A percentile compares a stretch with the other conserved stretches of the same genome.
These are phyloP conservation scores for Drosophila emarginata DNA, from an alignment of 2,888 invertebrate species.

Conservation along the genomic window DNA sequence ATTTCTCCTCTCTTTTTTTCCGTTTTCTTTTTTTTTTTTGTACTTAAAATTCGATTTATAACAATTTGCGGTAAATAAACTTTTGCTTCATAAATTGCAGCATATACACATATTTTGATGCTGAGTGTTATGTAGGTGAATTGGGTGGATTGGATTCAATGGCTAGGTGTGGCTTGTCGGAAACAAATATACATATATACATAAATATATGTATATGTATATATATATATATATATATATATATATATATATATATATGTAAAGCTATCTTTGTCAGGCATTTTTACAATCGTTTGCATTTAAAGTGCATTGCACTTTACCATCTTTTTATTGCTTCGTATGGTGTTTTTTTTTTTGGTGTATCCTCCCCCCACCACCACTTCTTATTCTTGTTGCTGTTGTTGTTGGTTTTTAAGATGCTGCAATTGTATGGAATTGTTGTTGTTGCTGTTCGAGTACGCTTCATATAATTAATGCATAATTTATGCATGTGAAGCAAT, in stretches of 20 bases:
- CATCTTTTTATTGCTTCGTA: conserved; percentile 15
- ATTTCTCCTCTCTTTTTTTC: conserved; percentile 11
- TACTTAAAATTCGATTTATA: conserved; percentile 76
- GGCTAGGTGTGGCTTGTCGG: background rate
- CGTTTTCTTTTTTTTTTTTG: conserved; percentile 22
- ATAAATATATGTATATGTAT: background rate
- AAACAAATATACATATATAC: background rate
- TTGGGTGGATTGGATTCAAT: background rate
- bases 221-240: background rate
- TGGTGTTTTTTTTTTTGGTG: background rate
- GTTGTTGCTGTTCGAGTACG: conserved; percentile 24
- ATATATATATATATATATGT: background rate
- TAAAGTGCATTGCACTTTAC: conserved; percentile 55
- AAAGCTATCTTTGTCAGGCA: conserved; percentile 14
- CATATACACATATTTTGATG: conserved; percentile 27
- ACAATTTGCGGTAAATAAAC: conserved; percentile 77
- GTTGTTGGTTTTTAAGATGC: conserved; percentile 33
- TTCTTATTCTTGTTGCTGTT: background rate
- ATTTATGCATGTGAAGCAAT: conserved; percentile 66
- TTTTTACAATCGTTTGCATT: conserved; percentile 23
- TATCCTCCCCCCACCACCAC: too few species aligned
- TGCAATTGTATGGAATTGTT: conserved; percentile 13
- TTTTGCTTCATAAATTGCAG: conserved; percentile 63
- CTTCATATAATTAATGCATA: conserved; percentile 64
- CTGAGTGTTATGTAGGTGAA: background rate